A percentile compares a stretch with the other conserved stretches of the same genome.
phyloP scores from a whole-genome alignment of 2,113 vertebrate genomes.

The Theristicus caerulescens region DNA sequence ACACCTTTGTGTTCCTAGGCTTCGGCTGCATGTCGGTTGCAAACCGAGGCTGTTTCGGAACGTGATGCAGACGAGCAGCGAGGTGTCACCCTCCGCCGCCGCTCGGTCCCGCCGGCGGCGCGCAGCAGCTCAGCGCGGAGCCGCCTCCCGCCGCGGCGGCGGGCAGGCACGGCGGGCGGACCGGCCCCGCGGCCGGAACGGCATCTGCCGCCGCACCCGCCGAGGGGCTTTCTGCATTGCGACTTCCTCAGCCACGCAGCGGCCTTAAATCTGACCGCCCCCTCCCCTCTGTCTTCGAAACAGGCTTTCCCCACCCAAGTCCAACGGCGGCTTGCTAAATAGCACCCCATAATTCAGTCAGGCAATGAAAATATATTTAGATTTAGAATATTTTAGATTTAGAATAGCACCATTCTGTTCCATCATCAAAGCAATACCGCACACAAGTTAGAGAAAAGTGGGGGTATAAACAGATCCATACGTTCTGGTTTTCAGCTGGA shows the following conservation, averaged over 20 bases:
- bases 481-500: not conserved
- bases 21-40: not conserved
- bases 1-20: not conserved
- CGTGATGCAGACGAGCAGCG: not conserved
- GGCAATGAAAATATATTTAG: not conserved
- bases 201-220: not conserved
- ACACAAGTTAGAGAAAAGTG: not conserved
- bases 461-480: not conserved
- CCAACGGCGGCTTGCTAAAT: not conserved
- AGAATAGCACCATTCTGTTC: not conserved
- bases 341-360: not conserved
- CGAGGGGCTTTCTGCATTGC: rapidly evolving
- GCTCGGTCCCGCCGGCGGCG: not conserved
- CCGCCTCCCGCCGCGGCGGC: not conserved
- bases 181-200: no score
- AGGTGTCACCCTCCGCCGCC: not conserved
- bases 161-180: not conserved
- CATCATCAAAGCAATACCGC: not conserved
- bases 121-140: not conserved
- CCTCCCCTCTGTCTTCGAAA: not conserved
- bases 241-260: not conserved
- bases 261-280: not conserved
- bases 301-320: not conserved
- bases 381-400: not conserved
- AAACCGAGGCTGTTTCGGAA: not conserved